Percentiles rank a stretch among this genome's conserved stretches.
These are phyloP conservation scores for Cyclopterus lumpus DNA, from an alignment of 2,797 vertebrate genomes.

Conservation along the genomic window DNA sequence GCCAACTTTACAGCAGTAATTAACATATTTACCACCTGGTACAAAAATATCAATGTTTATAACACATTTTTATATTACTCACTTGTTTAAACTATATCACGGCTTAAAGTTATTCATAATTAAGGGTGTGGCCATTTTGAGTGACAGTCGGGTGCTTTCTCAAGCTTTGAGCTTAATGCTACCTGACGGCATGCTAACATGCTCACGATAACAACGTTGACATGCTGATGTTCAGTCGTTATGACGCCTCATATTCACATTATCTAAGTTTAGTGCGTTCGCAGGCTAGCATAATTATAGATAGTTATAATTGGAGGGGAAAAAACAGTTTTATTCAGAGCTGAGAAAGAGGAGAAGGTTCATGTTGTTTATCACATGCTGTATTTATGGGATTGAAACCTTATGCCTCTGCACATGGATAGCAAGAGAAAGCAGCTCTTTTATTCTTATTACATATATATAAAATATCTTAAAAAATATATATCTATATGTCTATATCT, in stretches of 20 bases:
- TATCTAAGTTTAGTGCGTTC: not conserved
- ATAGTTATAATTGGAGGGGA: not conserved
- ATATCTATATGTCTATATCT: too few species aligned
- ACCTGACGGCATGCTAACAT: too few species aligned
- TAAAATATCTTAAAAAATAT: too few species aligned
- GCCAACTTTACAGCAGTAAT: too few species aligned
- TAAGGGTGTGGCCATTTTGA: too few species aligned
- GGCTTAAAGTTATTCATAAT: too few species aligned
- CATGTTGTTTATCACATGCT: slow-evolving; percentile 4
- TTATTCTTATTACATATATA: too few species aligned
- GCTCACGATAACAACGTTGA: not conserved
- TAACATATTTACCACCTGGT: too few species aligned
- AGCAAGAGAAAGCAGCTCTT: not conserved
- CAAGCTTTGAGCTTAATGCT: not conserved
- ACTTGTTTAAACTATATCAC: too few species aligned
- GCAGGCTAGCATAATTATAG: not conserved
- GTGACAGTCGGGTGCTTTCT: too few species aligned
- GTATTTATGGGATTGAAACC: not conserved
- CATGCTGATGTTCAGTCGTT: not conserved
- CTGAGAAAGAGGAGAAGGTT: not conserved
- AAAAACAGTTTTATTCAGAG: slow-evolving; percentile 54
- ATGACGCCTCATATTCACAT: not conserved
- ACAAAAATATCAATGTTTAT: too few species aligned
- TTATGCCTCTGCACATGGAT: not conserved
- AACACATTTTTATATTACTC: too few species aligned